Percentiles rank a stretch among this genome's conserved stretches.
Conservation (phyloP, 2,888 invertebrate species). For the Axea sp. region DNA sequence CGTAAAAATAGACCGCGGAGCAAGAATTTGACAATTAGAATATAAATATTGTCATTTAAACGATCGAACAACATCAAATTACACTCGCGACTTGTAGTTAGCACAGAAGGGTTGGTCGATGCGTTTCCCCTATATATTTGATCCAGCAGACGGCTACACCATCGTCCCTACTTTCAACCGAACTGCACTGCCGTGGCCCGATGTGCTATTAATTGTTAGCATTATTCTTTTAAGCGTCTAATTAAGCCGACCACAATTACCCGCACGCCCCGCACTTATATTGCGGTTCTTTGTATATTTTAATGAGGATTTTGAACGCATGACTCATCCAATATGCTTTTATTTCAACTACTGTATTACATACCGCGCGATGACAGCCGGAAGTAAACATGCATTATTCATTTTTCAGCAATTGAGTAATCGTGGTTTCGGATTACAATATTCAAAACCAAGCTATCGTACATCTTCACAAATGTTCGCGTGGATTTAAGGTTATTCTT, state of each 20-base stretch:
- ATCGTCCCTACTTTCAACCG: slow-evolving; percentile 41
- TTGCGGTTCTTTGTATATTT: slow-evolving; percentile 49
- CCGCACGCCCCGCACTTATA: slow-evolving; percentile 52
- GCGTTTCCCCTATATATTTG: slow-evolving; percentile 49
- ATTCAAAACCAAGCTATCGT: slow-evolving; percentile 18
- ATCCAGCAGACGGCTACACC: slow-evolving; percentile 47
- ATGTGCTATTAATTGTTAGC: slow-evolving; percentile 62
- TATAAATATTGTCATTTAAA: slow-evolving; percentile 50
- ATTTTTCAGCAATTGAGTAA: slow-evolving; percentile 45
- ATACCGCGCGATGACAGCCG: slow-evolving; percentile 41
- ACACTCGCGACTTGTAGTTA: slow-evolving; percentile 37
- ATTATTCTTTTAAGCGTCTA: slow-evolving; percentile 65
- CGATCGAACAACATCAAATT: slow-evolving; percentile 27
- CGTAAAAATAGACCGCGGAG: slow-evolving; percentile 18
- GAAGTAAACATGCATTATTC: slow-evolving; percentile 57
- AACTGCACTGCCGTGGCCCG: slow-evolving; percentile 47
- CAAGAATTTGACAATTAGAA: slow-evolving; percentile 42
- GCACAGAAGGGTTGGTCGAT: slow-evolving; percentile 22
- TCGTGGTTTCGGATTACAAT: slow-evolving; percentile 39
- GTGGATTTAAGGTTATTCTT: too few relatives aligned
- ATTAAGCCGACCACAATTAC: slow-evolving; percentile 70
- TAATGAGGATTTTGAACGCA: slow-evolving; percentile 56
- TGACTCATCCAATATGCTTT: slow-evolving; percentile 50
- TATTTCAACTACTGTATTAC: slow-evolving; percentile 23
- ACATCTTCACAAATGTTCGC: slow-evolving; percentile 27